Percentiles rank a stretch among this genome's conserved stretches.
Evolutionary conservation across 2,888 invertebrate genomes (phyloP).

Genomic region (Helobdella robusta): DNA sequence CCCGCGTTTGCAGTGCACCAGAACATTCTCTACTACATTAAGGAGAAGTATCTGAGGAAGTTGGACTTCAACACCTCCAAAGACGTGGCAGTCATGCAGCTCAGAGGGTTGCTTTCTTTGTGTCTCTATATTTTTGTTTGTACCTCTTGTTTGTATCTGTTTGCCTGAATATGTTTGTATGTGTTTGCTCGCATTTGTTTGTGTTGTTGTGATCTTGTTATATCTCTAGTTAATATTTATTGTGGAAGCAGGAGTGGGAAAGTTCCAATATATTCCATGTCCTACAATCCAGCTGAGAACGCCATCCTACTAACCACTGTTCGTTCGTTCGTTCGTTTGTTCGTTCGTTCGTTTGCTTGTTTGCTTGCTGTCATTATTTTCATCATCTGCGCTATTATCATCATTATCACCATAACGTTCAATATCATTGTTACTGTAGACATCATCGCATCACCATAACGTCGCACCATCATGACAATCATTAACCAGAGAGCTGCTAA

Average conservation of each 20-base stretch:
- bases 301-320: conserved; percentile 74
- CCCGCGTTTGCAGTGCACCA: conserved; percentile 90
- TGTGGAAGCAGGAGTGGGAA: conserved; percentile 29
- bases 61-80: conserved; percentile 86
- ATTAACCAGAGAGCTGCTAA: conserved; percentile 64
- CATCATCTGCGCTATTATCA: neutral
- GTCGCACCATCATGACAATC: too few relatives aligned
- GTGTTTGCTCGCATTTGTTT: neutral
- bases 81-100: conserved; percentile 82
- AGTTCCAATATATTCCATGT: conserved; percentile 61
- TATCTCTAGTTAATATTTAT: too few relatives aligned
- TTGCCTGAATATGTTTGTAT: neutral
- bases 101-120: conserved; percentile 58
- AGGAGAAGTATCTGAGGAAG: conserved; percentile 79
- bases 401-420: neutral
- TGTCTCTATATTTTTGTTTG: too few relatives aligned
- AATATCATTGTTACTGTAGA: neutral
- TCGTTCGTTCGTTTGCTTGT: neutral
- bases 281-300: conserved; percentile 93
- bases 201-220: neutral
- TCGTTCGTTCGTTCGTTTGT: conserved; percentile 33
- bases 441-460: neutral
- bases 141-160: too few relatives aligned
- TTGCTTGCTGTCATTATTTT: neutral
- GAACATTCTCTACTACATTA: conserved; percentile 87